These are phyloP conservation scores for Alitta virens DNA, from an alignment of 2,888 invertebrate species.

Conservation along the genomic window DNA sequence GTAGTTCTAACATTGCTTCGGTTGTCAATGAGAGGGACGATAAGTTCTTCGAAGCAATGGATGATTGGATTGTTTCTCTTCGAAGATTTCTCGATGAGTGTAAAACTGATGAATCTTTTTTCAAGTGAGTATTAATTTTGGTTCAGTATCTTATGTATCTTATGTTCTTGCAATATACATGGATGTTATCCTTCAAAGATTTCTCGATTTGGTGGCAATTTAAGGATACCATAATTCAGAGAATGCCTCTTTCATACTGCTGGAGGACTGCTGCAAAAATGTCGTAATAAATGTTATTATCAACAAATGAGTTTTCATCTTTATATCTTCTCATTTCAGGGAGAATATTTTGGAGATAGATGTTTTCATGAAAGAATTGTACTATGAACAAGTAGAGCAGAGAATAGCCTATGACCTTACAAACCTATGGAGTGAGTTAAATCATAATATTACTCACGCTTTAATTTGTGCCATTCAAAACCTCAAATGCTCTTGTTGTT, in stretches of 20 bases:
- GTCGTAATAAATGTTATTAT: no score
- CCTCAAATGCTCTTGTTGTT: no score
- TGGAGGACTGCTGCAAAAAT: no score
- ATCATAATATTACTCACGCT: no score
- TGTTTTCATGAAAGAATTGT: conserved; percentile 18
- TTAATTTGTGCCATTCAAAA: not conserved
- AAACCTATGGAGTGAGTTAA: conserved; percentile 20
- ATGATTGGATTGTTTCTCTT: conserved; percentile 1
- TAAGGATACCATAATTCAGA: no score
- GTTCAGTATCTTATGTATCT: not conserved
- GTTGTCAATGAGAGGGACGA: conserved; percentile 10
- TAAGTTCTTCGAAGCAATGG: conserved; percentile 12
- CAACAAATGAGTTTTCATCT: no score
- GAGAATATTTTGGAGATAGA: conserved; percentile 19
- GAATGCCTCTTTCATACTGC: no score
- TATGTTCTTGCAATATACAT: no score
- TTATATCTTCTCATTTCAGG: no score
- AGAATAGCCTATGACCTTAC: conserved; percentile 18
- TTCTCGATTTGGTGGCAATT: no score
- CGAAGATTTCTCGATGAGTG: not conserved
- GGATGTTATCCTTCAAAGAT: no score
- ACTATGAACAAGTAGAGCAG: conserved; percentile 18
- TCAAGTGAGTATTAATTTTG: conserved; percentile 5
- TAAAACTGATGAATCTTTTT: conserved; percentile 8
- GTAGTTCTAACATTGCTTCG: not conserved